Base-by-base conservation (phyloP, 2,888 invertebrate genomes). In the Stenodera caucasica region DNA sequence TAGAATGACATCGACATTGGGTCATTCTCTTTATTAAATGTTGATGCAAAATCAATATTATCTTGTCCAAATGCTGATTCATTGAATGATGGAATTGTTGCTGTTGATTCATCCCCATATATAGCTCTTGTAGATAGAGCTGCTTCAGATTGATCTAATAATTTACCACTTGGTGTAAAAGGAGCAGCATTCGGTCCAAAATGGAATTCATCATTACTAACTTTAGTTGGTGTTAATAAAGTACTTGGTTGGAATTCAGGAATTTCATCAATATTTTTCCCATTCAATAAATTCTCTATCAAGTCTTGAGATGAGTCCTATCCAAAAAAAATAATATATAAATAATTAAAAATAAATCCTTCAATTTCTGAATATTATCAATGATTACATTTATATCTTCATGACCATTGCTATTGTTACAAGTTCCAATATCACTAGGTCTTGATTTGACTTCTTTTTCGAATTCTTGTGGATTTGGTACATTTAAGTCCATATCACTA, bases 1-100 rank as follows among this genome's bases (percentile, higher is more conserved):
- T 86, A 86, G 75, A 86, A 86, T 57, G 86, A 86, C 85, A 85
- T 85, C 65, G 85, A 86, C 86, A 87, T 87, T 14, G 86, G 86
- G 79, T 86, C 86, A 60, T 83, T 79, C 72, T 85, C 85, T 73
- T 85, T 85, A 49, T 67, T 67, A 18, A 72, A 81, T 11, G 59
- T 29, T 14, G 53, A 18, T 15, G 49, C 21, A 29, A 57, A 57
- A 57, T 56, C 58, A 23, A 58, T 23, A 15, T 50, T 51, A 55
- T 64, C 66, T 26, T 64, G 59, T 9, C 60, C 58, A 9, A 57
- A 40, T 40, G 65, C 58, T n/a, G 70, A 67, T 35, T 68, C 66
- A 53, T 72, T 72, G 53, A 72, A 67, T 7, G 71, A 66, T 5
- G 64, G 61, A 12, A 74, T 40, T 9, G 71, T 82, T 7, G 75